Evolutionary conservation across 1,140 invertebrate genomes (phyloP).

Genomic region (Lordiphosa stackelbergi): DNA sequence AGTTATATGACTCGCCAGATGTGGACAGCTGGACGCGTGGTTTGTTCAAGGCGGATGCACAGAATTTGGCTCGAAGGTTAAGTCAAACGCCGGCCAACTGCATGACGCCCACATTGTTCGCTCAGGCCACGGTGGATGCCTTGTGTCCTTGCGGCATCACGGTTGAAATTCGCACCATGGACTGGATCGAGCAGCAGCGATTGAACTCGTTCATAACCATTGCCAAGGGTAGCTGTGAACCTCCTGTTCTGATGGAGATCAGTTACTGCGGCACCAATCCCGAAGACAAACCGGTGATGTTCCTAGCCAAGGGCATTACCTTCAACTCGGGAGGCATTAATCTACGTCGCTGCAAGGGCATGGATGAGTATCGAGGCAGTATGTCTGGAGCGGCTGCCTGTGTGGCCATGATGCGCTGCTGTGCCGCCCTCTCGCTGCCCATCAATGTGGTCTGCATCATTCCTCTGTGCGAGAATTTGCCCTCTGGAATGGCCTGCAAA

Average conservation of each 20-base stretch:
- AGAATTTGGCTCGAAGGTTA: constrained; percentile 88
- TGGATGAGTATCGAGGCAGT: constrained; percentile 92
- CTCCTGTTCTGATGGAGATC: constrained; percentile 86
- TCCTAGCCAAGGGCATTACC: constrained; percentile 92
- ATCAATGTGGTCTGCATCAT: constrained; percentile 59
- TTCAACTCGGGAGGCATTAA: constrained; percentile 92
- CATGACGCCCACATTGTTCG: constrained; percentile 91
- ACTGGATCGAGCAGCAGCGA: constrained; percentile 84
- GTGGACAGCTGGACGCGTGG: constrained; percentile 84
- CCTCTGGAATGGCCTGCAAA: constrained; percentile 88
- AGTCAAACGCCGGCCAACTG: constrained; percentile 90
- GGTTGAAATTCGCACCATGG: constrained; percentile 83
- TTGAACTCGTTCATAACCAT: constrained; percentile 89
- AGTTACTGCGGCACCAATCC: constrained; percentile 78
- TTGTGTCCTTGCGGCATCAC: constrained; percentile 79
- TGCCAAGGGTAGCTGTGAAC: constrained; percentile 84
- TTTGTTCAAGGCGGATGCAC: constrained; percentile 85
- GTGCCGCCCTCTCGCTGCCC: constrained; percentile 57
- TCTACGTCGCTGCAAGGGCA: constrained; percentile 82
- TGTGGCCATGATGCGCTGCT: constrained; percentile 59
- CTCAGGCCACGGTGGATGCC: constrained; percentile 79
- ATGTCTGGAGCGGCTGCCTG: constrained; percentile 80
- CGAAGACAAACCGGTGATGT: constrained; percentile 78
- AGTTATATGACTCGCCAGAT: constrained; percentile 75
- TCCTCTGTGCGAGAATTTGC: constrained; percentile 91